phyloP scores from a whole-genome alignment of 1,140 invertebrate genomes.

The Sycophila sp. region DNA sequence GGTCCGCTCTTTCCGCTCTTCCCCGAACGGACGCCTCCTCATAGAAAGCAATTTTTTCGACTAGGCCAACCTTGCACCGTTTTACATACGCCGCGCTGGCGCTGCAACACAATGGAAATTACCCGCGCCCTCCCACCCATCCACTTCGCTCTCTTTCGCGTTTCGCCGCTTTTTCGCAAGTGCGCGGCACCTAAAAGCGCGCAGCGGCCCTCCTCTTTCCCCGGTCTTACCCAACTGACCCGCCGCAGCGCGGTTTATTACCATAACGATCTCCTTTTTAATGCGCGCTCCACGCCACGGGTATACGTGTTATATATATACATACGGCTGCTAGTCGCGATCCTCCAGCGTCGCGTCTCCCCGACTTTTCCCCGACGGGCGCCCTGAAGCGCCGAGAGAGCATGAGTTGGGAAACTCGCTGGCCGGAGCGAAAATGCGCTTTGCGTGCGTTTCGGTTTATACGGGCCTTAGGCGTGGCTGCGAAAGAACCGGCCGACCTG shows the following conservation, averaged over 20 bases:
- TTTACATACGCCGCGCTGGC: slow-evolving; percentile 39
- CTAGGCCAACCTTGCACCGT: slow-evolving; percentile 52
- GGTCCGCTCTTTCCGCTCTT: background rate
- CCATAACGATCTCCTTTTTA: slow-evolving; percentile 31
- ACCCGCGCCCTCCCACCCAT: slow-evolving; percentile 37
- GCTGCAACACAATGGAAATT: slow-evolving; percentile 51
- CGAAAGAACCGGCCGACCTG: too few species aligned
- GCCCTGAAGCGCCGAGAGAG: too few species aligned
- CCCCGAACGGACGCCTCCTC: background rate
- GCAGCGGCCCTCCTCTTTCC: background rate
- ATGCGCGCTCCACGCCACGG: too few species aligned
- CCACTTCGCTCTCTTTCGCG: background rate
- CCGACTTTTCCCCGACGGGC: too few species aligned
- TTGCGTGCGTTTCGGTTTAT: too few species aligned
- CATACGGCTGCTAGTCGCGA: too few species aligned
- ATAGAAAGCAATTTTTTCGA: slow-evolving; percentile 38
- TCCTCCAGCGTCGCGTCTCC: too few species aligned
- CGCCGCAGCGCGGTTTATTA: slow-evolving; percentile 9
- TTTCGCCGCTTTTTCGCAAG: slow-evolving; percentile 59
- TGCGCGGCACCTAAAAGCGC: slow-evolving; percentile 46
- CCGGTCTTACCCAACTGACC: slow-evolving; percentile 2
- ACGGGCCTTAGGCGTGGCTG: too few species aligned
- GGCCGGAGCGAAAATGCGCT: too few species aligned
- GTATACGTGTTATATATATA: too few species aligned
- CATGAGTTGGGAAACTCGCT: too few species aligned